Evolutionary conservation across 2,797 vertebrate species (phyloP).

Genomic region (Dendrocincla tyrannina): DNA sequence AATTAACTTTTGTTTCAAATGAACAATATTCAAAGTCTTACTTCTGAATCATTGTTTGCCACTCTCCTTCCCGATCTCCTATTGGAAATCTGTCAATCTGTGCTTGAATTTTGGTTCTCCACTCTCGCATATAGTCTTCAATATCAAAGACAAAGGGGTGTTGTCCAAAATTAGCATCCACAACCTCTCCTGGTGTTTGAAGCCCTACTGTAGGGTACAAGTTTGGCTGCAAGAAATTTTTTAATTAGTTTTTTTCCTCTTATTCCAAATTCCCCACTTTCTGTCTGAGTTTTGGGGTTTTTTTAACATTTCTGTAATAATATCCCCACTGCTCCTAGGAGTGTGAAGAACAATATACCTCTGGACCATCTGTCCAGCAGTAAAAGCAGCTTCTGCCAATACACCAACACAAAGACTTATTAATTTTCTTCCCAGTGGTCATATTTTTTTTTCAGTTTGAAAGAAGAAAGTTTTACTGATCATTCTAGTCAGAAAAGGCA

Average conservation of each 20-base stretch:
- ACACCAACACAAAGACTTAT: not conserved
- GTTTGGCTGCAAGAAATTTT: slow-evolving; percentile 80
- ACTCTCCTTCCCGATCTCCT: slow-evolving; percentile 82
- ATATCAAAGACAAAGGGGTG: slow-evolving; percentile 86
- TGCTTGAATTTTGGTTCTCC: slow-evolving; percentile 84
- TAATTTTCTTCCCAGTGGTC: not conserved
- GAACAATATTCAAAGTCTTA: slow-evolving; percentile 56
- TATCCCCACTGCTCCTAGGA: not conserved
- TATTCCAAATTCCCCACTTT: not conserved
- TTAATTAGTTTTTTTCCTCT: slow-evolving; percentile 34
- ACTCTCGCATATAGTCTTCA: slow-evolving; percentile 85
- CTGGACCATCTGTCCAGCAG: not conserved
- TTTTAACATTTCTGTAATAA: not conserved
- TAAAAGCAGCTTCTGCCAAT: not conserved
- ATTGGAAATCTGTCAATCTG: slow-evolving; percentile 84
- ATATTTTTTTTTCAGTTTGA: not conserved
- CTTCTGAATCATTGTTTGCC: slow-evolving; percentile 86
- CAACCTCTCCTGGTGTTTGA: slow-evolving; percentile 85
- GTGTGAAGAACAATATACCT: not conserved
- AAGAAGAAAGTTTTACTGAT: not conserved
- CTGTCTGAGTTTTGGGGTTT: not conserved
- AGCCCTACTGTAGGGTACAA: slow-evolving; percentile 85
- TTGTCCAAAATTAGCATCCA: slow-evolving; percentile 85
- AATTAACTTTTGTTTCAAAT: not conserved
- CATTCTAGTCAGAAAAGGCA: not conserved